These are phyloP conservation scores for Eulemur rubriventer DNA, from an alignment of 2,797 vertebrate species.

Conservation along the genomic window DNA sequence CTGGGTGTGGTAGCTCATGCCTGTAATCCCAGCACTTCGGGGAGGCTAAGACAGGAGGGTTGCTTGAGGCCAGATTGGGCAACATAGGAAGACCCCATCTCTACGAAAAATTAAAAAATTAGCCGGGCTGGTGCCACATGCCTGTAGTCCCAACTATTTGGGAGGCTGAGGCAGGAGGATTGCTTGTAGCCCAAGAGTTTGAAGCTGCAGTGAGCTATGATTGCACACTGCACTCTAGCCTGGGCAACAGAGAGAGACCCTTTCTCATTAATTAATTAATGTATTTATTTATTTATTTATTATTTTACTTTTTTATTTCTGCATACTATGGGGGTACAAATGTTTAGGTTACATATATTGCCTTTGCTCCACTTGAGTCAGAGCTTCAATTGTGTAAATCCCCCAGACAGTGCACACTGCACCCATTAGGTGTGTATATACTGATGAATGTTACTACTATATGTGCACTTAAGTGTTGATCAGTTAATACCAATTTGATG, in stretches of 20 bases:
- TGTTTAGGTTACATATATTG: no score
- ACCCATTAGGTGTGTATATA: no score
- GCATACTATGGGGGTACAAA: no score
- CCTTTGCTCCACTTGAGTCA: no score
- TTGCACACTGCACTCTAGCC: background rate
- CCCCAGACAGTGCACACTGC: no score
- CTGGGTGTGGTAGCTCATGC: background rate
- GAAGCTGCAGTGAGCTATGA: background rate
- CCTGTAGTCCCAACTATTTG: background rate
- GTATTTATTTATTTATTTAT: no score
- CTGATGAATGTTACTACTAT: no score
- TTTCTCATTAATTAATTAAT: background rate
- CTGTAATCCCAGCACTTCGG: background rate
- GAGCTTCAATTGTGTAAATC: no score
- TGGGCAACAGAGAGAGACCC: background rate
- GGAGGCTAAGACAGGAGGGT: background rate
- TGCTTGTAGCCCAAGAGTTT: background rate
- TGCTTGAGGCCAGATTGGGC: background rate
- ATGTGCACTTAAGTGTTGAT: no score
- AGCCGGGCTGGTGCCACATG: background rate
- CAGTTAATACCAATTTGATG: no score
- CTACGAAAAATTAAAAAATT: background rate
- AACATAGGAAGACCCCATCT: background rate
- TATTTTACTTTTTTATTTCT: no score
- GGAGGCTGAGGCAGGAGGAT: background rate